These are phyloP conservation scores for Arvicanthis niloticus DNA, from an alignment of 2,113 vertebrate genomes.

Conservation along the genomic window DNA sequence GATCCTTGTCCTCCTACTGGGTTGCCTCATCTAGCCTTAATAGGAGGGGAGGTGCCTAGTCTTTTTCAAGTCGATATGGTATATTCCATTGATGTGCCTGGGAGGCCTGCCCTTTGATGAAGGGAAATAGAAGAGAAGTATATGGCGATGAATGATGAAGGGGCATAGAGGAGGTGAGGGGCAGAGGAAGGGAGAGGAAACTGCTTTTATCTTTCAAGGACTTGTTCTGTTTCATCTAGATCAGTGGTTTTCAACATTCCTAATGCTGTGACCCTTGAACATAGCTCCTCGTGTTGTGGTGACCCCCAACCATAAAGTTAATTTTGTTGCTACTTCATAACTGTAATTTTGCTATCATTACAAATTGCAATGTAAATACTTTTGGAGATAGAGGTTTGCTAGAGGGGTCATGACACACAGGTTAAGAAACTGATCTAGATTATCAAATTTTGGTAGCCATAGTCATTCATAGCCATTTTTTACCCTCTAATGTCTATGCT, in stretches of 20 bases:
- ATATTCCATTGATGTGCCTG: background rate
- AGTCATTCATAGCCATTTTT: background rate
- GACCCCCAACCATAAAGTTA: background rate
- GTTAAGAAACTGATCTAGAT: background rate
- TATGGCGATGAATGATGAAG: background rate
- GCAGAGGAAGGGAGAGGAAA: background rate
- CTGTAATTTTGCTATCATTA: background rate
- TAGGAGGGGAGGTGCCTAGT: background rate
- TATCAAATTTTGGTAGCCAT: constrained; percentile 20
- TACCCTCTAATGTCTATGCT: constrained; percentile 1
- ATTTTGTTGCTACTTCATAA: background rate
- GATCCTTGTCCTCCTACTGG: background rate
- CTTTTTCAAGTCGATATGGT: background rate
- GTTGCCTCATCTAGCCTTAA: background rate
- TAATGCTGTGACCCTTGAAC: background rate
- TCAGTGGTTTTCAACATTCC: background rate
- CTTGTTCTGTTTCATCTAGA: background rate
- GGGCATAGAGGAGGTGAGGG: background rate
- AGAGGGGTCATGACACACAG: background rate
- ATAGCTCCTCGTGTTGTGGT: background rate
- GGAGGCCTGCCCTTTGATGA: background rate
- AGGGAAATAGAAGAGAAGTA: background rate
- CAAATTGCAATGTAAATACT: too few relatives aligned
- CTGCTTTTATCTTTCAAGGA: background rate
- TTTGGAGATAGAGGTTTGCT: background rate